A percentile compares a stretch with the other conserved stretches of the same genome.
Conservation (phyloP, 1,140 invertebrate genomes). For the Xylocopa sonorina region DNA sequence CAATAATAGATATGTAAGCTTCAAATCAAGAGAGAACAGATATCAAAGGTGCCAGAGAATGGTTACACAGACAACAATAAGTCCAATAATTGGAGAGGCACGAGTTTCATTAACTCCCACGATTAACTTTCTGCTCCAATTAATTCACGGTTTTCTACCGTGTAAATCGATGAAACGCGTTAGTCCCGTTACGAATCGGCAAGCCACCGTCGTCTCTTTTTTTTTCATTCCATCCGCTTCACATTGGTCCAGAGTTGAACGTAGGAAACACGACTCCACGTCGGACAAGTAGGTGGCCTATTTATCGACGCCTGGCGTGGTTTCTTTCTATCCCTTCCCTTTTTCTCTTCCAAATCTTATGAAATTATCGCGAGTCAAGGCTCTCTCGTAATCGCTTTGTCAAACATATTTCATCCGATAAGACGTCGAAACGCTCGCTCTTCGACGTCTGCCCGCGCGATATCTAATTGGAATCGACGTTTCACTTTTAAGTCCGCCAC, state of each 20-base stretch:
- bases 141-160: constrained; percentile 17
- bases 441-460: background rate
- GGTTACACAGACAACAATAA: background rate
- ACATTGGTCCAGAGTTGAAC: background rate
- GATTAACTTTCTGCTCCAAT: constrained; percentile 30
- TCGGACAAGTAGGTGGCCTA: no score
- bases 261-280: background rate
- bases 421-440: background rate
- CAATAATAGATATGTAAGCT: no score
- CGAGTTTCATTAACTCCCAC: background rate
- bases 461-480: constrained; percentile 1
- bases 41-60: background rate
- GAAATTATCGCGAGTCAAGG: constrained; percentile 9
- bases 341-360: background rate
- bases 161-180: constrained; percentile 11
- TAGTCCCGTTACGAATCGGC: background rate
- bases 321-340: background rate
- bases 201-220: background rate
- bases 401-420: constrained; percentile 11
- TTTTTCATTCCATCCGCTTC: background rate
- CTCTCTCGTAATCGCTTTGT: constrained; percentile 6
- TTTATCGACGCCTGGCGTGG: background rate
- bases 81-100: constrained; percentile 1
- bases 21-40: no score
- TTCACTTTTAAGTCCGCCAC: constrained; percentile 1